These are phyloP conservation scores for Adelges cooleyi DNA, from an alignment of 1,140 invertebrate species.

Conservation along the genomic window DNA sequence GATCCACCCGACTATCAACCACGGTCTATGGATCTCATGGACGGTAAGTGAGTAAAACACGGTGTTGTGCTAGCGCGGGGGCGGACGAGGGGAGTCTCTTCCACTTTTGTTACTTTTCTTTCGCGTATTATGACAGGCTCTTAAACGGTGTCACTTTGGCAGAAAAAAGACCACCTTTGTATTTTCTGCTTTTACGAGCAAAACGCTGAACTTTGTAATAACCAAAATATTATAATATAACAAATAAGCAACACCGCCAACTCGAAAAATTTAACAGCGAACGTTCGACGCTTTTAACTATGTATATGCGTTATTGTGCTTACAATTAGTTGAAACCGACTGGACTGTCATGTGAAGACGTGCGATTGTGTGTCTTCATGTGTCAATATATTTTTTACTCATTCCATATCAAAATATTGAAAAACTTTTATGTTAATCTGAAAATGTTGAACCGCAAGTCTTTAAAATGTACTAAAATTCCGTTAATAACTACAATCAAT, in stretches of 20 bases:
- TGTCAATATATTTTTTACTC: no score
- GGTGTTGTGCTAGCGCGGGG: neutral
- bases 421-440: no score
- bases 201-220: conserved; percentile 26
- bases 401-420: no score
- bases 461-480: no score
- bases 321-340: no score
- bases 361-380: no score
- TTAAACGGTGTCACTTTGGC: conserved; percentile 26
- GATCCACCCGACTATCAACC: neutral
- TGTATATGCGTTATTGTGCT: neutral
- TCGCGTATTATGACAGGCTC: conserved; percentile 21
- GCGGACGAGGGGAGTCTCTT: neutral
- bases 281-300: neutral
- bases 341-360: no score
- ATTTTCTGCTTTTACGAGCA: conserved; percentile 21
- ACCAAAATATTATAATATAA: conserved; percentile 23
- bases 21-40: neutral
- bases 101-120: conserved; percentile 27
- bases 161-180: conserved; percentile 12
- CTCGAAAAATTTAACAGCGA: neutral
- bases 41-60: neutral
- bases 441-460: no score
- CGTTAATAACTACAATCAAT: no score
- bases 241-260: conserved; percentile 13